Evolutionary conservation across 2,888 invertebrate genomes (phyloP).

Genomic region (Archips xylosteana): DNA sequence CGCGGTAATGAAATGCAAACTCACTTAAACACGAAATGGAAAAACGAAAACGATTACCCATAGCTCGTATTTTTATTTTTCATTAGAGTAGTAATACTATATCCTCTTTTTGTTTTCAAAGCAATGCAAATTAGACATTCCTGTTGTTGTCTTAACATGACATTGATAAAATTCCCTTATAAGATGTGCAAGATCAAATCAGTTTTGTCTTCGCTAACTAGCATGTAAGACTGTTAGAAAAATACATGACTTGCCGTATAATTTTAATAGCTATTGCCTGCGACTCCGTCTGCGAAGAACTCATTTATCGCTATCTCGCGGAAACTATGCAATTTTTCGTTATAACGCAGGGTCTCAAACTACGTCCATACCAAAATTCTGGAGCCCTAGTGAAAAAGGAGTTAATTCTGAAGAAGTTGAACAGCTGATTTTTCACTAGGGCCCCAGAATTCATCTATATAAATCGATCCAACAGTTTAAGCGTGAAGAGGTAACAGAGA

Average conservation of each 20-base stretch:
- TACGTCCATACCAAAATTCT: no score
- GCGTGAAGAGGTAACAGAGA: no score
- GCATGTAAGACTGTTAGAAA: not conserved
- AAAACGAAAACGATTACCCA: constrained; percentile 14
- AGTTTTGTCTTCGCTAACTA: not conserved
- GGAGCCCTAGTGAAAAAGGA: no score
- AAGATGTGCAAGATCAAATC: constrained; percentile 2
- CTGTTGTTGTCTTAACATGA: not conserved
- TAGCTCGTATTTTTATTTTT: constrained; percentile 3
- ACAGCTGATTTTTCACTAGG: no score
- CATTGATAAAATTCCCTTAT: constrained; percentile 12
- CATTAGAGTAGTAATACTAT: constrained; percentile 3
- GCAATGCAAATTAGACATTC: constrained; percentile 2
- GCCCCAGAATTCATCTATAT: no score
- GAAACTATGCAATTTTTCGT: no score
- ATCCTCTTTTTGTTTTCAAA: constrained; percentile 9
- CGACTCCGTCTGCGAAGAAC: no score
- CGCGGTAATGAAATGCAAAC: constrained; percentile 11
- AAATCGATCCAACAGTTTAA: no score
- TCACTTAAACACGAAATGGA: constrained; percentile 15
- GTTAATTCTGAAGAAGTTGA: no score
- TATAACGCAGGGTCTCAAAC: no score
- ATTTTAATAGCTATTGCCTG: no score
- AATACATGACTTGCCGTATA: not conserved
- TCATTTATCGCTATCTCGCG: no score